These are phyloP conservation scores for Macrosoma leucophasiata DNA, from an alignment of 2,888 invertebrate species.

Conservation along the genomic window DNA sequence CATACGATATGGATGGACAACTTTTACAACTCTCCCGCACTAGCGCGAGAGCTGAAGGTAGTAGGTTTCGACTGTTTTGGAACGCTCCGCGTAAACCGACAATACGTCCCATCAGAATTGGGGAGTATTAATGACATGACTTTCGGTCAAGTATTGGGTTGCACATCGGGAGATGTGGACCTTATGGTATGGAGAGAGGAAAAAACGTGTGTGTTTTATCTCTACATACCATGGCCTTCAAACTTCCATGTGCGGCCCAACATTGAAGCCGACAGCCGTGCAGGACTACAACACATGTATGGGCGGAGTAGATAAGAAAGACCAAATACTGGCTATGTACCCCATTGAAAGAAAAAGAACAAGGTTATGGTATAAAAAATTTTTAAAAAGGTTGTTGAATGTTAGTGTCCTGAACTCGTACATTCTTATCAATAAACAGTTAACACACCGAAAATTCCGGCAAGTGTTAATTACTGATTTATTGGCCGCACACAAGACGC, in stretches of 20 bases:
- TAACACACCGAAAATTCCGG: slow-evolving; percentile 4
- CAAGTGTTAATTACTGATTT: slow-evolving; percentile 4
- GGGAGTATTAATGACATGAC: slow-evolving; percentile 15
- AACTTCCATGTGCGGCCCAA: no score
- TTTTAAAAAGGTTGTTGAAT: slow-evolving; percentile 22
- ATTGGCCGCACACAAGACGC: not conserved
- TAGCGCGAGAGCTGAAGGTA: slow-evolving; percentile 26
- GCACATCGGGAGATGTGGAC: slow-evolving; percentile 21
- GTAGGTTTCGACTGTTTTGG: slow-evolving; percentile 27
- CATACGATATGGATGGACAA: slow-evolving; percentile 29
- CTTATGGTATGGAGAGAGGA: no score
- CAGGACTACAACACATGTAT: no score
- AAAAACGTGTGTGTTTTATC: no score
- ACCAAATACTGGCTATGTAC: slow-evolving; percentile 19
- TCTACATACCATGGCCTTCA: no score
- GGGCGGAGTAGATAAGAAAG: slow-evolving; percentile 13
- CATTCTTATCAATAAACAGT: slow-evolving; percentile 2
- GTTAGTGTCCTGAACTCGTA: slow-evolving; percentile 19
- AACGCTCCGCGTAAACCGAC: slow-evolving; percentile 23
- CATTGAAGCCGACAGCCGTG: no score
- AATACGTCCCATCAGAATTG: slow-evolving; percentile 19
- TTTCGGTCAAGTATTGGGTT: slow-evolving; percentile 16
- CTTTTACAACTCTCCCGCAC: slow-evolving; percentile 27
- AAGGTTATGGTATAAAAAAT: slow-evolving; percentile 25
- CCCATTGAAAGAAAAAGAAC: slow-evolving; percentile 21